Evolutionary conservation across 1,140 invertebrate species (phyloP), one percentile per base, ranked within the genome.

Genomic region (Potamilus streckersoni): DNA sequence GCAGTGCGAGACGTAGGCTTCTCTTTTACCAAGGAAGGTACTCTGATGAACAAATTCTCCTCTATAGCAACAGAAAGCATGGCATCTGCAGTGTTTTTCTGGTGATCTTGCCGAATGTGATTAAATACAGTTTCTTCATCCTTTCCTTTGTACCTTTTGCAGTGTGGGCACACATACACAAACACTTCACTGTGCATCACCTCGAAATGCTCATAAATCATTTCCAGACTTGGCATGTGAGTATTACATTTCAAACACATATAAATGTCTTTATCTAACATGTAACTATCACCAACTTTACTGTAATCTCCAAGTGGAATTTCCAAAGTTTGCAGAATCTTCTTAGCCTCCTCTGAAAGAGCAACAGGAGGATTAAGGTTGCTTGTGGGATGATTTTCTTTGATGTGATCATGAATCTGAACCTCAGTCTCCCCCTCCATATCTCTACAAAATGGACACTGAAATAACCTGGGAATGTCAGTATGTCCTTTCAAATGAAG

Each of bases 241-340:
- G 73, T 68, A 63, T 84, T 78, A 69, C 85, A 87, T 64, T 82
- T 83, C 20, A 83, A 81, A 66, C 85, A 87, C 73, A 84, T 85
- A 71, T 85, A 85, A 68, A 87, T 84, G 65, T 87, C 84, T 62
- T 83, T 83, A 65, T 87, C 85, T 70, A 86, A 72, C 61, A 80
- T 80, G 23, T 78, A 81, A 31, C 72, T 74, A 31, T 81, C 80
- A 38, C 74, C 79, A 27, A 80, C 76, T 64, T 76, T 83, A 16
- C 72, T 60, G 55, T 69, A 74, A 15, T 84, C 82, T 27, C 78
- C 79, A 31, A 82, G 27, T 55, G 69, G 73, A 23, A 85, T 82
- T 70, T 85, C 78, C 16, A 87, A 80, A 64, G 82, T 83, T 72
- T 78, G 74, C 65, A 83, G 67, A 75, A 85, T 82, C 66, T 82